phyloP scores from a whole-genome alignment of 2,888 invertebrate species.

The Sphinx pinastri region DNA sequence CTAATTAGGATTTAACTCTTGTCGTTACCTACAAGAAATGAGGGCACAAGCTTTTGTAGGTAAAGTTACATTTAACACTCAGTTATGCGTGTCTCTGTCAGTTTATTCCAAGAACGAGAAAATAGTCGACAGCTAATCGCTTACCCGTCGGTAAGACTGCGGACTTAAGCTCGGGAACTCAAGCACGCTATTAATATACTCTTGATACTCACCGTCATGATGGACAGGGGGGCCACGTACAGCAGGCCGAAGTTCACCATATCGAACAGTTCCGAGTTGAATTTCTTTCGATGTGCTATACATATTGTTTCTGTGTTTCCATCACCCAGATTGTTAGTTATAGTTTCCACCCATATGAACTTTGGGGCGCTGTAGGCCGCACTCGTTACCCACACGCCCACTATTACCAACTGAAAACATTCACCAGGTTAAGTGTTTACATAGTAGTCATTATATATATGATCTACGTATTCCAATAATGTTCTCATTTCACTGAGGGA shows the following conservation, averaged over 20 bases:
- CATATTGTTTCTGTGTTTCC: slow-evolving; percentile 88
- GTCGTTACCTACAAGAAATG: too few relatives aligned
- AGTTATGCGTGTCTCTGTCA: too few relatives aligned
- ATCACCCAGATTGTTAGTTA: slow-evolving; percentile 84
- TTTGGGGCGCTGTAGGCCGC: slow-evolving; percentile 93
- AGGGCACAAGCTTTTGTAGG: too few relatives aligned
- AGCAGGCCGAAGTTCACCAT: slow-evolving; percentile 92
- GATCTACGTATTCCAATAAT: background rate
- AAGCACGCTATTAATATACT: background rate
- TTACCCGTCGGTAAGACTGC: too few relatives aligned
- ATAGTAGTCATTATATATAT: background rate
- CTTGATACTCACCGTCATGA: slow-evolving; percentile 88
- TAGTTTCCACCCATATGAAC: slow-evolving; percentile 92
- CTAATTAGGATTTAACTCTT: too few relatives aligned
- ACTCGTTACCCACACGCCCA: slow-evolving; percentile 92
- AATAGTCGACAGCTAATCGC: too few relatives aligned
- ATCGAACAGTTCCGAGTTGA: slow-evolving; percentile 90
- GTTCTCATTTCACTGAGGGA: background rate
- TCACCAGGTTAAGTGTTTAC: background rate
- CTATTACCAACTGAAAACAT: slow-evolving; percentile 86
- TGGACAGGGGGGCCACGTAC: slow-evolving; percentile 90
- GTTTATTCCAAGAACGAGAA: too few relatives aligned
- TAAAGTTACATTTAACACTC: too few relatives aligned
- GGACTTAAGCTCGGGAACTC: too few relatives aligned
- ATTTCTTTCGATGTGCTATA: slow-evolving; percentile 89